Evolutionary conservation across 1,140 invertebrate genomes (phyloP).

Genomic region (Drosophila kikkawai): DNA sequence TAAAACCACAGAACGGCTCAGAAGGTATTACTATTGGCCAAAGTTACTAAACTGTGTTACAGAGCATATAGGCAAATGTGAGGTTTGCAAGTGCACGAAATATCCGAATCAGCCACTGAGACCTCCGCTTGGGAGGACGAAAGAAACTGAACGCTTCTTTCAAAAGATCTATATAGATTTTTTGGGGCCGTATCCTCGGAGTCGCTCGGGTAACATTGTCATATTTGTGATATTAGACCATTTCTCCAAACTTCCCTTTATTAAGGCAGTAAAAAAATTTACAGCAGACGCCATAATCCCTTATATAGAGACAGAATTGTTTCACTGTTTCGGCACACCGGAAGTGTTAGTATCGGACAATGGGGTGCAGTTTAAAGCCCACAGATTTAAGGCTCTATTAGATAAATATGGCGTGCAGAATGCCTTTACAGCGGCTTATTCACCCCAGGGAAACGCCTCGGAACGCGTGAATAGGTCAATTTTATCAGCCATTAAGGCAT

Average conservation of each 20-base stretch:
- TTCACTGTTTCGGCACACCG: constrained; percentile 2
- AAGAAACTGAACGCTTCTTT: background rate
- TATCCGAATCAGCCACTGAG: background rate
- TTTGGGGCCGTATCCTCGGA: background rate
- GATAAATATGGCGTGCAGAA: background rate
- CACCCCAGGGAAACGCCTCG: background rate
- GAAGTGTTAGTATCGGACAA: background rate
- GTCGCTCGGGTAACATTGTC: background rate
- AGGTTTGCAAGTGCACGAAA: background rate
- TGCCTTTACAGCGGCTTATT: background rate
- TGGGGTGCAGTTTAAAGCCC: background rate
- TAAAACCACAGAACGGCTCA: background rate
- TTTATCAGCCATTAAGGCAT: background rate
- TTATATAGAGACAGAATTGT: background rate
- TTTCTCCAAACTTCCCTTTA: background rate
- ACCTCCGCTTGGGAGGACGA: background rate
- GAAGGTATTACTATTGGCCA: background rate
- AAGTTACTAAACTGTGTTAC: background rate
- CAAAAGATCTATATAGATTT: background rate
- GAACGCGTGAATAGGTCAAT: background rate
- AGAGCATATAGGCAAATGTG: background rate
- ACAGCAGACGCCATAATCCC: background rate
- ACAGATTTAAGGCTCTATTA: background rate
- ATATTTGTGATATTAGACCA: background rate
- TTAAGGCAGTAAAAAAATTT: no score